phyloP scores from a whole-genome alignment of 2,113 vertebrate species.

The Tichodroma muraria region DNA sequence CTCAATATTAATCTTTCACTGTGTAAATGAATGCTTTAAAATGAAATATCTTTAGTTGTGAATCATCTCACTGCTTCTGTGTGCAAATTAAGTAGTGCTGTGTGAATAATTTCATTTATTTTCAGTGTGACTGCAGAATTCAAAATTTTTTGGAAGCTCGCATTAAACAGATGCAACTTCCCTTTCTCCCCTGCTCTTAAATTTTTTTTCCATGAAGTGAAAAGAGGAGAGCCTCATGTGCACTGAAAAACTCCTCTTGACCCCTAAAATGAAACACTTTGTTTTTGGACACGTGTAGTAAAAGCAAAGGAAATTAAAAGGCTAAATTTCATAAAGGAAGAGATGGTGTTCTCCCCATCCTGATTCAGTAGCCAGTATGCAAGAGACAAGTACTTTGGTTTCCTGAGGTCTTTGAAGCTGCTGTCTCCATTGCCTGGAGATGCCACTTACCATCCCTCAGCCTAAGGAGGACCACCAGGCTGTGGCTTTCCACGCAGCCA shows the following conservation, averaged over 20 bases:
- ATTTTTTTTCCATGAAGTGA: neutral
- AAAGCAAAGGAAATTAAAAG: constrained; percentile 39
- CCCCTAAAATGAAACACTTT: constrained; percentile 24
- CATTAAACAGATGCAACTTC: neutral
- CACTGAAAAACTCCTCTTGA: neutral
- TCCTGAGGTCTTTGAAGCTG: neutral
- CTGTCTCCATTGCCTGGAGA: neutral
- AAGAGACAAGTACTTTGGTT: neutral
- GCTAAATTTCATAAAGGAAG: neutral
- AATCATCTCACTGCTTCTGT: neutral
- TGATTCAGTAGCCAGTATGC: neutral
- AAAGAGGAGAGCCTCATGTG: neutral
- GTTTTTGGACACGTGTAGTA: neutral
- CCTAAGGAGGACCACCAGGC: neutral
- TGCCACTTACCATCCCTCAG: neutral
- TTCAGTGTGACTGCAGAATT: neutral
- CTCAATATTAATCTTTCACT: neutral
- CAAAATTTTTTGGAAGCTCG: neutral
- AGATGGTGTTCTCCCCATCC: neutral
- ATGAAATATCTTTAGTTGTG: neutral
- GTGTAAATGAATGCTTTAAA: neutral
- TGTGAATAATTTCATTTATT: neutral
- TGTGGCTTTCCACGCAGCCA: neutral
- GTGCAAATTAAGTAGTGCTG: neutral
- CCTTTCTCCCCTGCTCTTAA: accelerated